Conservation (phyloP, 2,113 vertebrate genomes). For the Cebus imitator region DNA sequence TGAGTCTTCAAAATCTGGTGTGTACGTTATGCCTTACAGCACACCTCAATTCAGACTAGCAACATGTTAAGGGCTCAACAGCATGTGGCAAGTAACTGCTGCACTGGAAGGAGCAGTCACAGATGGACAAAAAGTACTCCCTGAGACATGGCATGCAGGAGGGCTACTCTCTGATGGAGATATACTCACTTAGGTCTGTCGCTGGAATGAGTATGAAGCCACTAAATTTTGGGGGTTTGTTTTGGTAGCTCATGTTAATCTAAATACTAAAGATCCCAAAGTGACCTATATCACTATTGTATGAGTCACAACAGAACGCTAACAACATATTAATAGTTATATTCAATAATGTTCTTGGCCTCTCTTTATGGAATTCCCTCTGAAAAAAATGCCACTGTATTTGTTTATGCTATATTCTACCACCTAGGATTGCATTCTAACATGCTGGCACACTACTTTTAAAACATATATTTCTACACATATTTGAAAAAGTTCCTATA, state of each 20-base stretch:
- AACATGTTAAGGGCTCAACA: neutral
- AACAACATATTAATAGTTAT: neutral
- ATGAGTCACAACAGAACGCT: neutral
- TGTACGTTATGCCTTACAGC: neutral
- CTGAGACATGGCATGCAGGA: neutral
- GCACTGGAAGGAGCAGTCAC: neutral
- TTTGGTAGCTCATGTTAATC: neutral
- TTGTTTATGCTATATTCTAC: neutral
- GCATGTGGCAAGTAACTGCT: neutral
- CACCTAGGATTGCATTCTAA: neutral
- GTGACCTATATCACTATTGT: neutral
- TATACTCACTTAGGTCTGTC: neutral
- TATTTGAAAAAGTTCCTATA: neutral
- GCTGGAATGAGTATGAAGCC: neutral
- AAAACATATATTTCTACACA: neutral
- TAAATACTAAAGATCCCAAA: neutral
- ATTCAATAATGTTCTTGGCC: neutral
- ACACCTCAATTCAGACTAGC: neutral
- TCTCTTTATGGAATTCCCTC: neutral
- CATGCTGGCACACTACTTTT: neutral
- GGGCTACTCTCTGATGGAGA: neutral
- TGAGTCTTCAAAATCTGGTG: neutral
- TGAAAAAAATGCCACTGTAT: neutral
- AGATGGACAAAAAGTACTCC: neutral
- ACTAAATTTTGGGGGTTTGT: neutral